Percentiles rank a stretch among this genome's conserved stretches.
Evolutionary conservation across 2,888 invertebrate species (phyloP).

Genomic region (Yponomeuta cagnagella): DNA sequence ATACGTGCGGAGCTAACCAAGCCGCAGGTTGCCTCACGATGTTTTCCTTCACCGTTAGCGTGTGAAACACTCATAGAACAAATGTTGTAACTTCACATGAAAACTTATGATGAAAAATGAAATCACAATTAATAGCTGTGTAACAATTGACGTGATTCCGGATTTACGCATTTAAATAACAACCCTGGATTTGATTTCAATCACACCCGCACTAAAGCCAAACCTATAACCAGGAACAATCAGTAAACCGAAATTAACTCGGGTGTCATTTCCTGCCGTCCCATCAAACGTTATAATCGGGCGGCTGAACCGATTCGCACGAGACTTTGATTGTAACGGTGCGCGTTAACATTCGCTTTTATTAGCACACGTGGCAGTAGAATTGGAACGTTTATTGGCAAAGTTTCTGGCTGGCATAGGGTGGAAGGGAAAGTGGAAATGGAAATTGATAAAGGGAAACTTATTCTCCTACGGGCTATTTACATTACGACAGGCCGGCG

Average conservation of each 20-base stretch:
- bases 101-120: no score
- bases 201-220: neutral
- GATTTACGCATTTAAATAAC: no score
- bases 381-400: neutral
- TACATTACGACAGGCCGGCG: no score
- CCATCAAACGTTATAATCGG: neutral
- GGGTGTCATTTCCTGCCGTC: neutral
- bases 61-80: no score
- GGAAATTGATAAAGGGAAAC: neutral
- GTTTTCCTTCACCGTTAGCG: no score
- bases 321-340: neutral
- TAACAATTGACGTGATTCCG: no score
- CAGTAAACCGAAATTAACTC: slow-evolving; percentile 3
- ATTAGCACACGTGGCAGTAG: neutral
- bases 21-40: no score
- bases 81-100: no score
- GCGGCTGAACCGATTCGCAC: neutral
- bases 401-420: neutral
- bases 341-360: neutral
- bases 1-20: no score
- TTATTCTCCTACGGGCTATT: no score
- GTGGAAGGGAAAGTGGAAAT: neutral
- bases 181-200: neutral
- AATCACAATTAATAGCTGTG: no score
- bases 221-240: neutral